A percentile compares a stretch with the other conserved stretches of the same genome.
phyloP scores from a whole-genome alignment of 1,140 invertebrate genomes.

The Dreissena polymorpha region DNA sequence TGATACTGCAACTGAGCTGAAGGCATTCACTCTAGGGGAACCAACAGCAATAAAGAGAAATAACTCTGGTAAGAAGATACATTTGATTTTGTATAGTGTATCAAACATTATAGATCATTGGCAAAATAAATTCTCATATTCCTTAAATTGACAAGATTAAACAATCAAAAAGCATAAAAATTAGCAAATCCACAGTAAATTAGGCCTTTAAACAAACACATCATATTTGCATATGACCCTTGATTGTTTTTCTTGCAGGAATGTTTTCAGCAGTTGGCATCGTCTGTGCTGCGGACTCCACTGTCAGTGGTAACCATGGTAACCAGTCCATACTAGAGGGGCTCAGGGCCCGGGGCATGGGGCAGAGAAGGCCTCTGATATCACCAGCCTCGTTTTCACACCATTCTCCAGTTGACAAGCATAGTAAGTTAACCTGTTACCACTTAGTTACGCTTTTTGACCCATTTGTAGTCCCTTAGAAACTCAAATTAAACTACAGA shows the following conservation, averaged over 20 bases:
- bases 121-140: background rate
- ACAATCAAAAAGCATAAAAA: background rate
- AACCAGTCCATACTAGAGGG: conserved; percentile 16
- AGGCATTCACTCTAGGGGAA: conserved; percentile 20
- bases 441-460: too few species aligned
- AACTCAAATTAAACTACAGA: background rate
- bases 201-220: background rate
- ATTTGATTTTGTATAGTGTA: background rate
- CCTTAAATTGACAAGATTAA: background rate
- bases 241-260: conserved; percentile 10
- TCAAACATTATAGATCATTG: background rate
- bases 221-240: background rate
- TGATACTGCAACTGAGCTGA: conserved; percentile 15
- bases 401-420: conserved; percentile 1
- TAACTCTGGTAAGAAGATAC: conserved; percentile 10
- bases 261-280: conserved; percentile 9
- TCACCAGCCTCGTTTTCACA: conserved; percentile 35
- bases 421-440: conserved; percentile 29
- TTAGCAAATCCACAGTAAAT: background rate
- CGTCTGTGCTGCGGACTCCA: background rate
- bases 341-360: conserved; percentile 2
- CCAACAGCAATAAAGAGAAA: background rate
- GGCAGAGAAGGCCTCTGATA: conserved; percentile 27
- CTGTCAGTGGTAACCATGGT: background rate
- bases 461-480: background rate